Conservation (phyloP, 2,888 invertebrate species). For the Agriopis marginaria region DNA sequence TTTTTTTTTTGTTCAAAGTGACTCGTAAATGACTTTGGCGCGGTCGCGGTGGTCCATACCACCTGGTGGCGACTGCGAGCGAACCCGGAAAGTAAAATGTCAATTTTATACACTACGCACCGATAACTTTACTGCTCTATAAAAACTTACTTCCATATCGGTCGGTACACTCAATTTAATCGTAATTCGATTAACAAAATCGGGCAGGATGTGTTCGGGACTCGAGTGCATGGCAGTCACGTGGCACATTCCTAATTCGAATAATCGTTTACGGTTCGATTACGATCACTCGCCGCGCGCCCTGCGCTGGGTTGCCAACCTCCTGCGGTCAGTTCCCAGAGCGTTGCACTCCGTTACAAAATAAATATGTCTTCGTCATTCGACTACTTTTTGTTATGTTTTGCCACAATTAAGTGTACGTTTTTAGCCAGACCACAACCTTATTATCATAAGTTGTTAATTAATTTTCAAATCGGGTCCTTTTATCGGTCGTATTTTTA, state of each 20-base stretch:
- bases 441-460: slow-evolving; percentile 79
- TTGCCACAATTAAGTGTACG: slow-evolving; percentile 74
- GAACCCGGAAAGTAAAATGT: slow-evolving; percentile 78
- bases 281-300: slow-evolving; percentile 58
- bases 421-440: slow-evolving; percentile 66
- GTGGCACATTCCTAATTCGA: slow-evolving; percentile 67
- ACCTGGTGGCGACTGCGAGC: slow-evolving; percentile 56
- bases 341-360: slow-evolving; percentile 80
- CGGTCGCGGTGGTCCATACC: slow-evolving; percentile 76
- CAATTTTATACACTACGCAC: slow-evolving; percentile 62
- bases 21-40: slow-evolving; percentile 81
- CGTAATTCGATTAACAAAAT: slow-evolving; percentile 22
- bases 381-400: slow-evolving; percentile 69
- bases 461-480: slow-evolving; percentile 74
- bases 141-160: slow-evolving; percentile 21
- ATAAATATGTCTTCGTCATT: slow-evolving; percentile 73
- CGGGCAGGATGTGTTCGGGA: slow-evolving; percentile 51
- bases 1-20: slow-evolving; percentile 76
- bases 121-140: slow-evolving; percentile 44
- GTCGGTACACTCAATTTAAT: slow-evolving; percentile 29
- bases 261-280: slow-evolving; percentile 74
- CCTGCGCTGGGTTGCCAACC: slow-evolving; percentile 68
- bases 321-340: slow-evolving; percentile 73
- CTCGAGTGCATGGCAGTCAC: slow-evolving; percentile 65
- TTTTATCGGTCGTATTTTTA: slow-evolving; percentile 68